These are phyloP conservation scores for Tiphia femorata DNA, from an alignment of 2,888 invertebrate genomes.

Conservation along the genomic window DNA sequence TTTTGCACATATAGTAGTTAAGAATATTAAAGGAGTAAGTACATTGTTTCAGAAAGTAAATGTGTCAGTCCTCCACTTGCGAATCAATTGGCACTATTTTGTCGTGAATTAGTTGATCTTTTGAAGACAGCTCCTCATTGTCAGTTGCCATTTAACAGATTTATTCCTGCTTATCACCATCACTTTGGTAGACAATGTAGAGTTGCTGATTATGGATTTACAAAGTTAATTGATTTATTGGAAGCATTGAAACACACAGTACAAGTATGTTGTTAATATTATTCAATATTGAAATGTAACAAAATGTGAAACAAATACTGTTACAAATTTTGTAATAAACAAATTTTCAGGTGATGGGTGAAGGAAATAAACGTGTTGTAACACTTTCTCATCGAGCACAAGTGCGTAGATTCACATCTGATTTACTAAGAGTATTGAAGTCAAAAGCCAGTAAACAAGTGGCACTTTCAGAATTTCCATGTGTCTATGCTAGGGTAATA, in stretches of 20 bases:
- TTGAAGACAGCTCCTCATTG: slow-evolving; percentile 85
- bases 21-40: slow-evolving; percentile 68
- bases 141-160: slow-evolving; percentile 85
- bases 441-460: slow-evolving; percentile 84
- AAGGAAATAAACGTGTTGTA: slow-evolving; percentile 87
- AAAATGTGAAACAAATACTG: not conserved
- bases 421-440: slow-evolving; percentile 89
- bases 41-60: slow-evolving; percentile 61
- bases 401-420: slow-evolving; percentile 89
- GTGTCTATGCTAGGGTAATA: slow-evolving; percentile 75
- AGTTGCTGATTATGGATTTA: slow-evolving; percentile 97
- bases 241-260: slow-evolving; percentile 89
- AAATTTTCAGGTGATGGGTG: slow-evolving; percentile 83
- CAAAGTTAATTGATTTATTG: slow-evolving; percentile 90
- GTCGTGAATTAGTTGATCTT: slow-evolving; percentile 88
- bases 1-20: slow-evolving; percentile 79
- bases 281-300: not conserved
- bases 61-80: slow-evolving; percentile 78
- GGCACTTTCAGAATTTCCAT: slow-evolving; percentile 78
- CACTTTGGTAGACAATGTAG: slow-evolving; percentile 96
- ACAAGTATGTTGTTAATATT: slow-evolving; percentile 73
- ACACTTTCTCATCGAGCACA: slow-evolving; percentile 92
- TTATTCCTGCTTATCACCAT: slow-evolving; percentile 96
- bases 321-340: not conserved
- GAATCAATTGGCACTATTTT: slow-evolving; percentile 83